Conservation (phyloP, 2,797 vertebrate genomes). For the Podarcis siculus region DNA sequence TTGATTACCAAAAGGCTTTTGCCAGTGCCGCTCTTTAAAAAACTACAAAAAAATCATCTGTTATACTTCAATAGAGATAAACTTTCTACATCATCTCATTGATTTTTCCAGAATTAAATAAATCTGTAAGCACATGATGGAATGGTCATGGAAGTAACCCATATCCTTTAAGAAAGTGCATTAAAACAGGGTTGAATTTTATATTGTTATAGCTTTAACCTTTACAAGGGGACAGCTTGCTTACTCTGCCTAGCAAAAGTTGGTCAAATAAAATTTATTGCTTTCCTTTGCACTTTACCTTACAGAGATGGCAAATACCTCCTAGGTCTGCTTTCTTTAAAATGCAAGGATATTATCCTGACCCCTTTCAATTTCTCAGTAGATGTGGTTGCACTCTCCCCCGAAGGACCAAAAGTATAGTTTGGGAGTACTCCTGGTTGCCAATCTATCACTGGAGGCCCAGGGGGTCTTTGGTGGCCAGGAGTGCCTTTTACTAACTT, state of each 20-base stretch:
- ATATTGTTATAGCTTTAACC: constrained; percentile 9
- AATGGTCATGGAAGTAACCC: neutral
- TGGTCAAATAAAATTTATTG: neutral
- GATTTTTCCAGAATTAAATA: constrained; percentile 11
- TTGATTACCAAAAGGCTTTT: constrained; percentile 3
- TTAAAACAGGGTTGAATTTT: constrained; percentile 12
- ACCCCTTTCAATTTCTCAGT: neutral
- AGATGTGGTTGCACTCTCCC: neutral
- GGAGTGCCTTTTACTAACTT: too few species aligned
- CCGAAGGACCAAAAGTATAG: too few species aligned
- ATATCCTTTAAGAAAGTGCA: constrained; percentile 4
- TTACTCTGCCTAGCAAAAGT: constrained; percentile 9
- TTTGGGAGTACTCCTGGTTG: too few species aligned
- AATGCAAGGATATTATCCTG: neutral
- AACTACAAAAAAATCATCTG: neutral
- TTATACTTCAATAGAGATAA: neutral
- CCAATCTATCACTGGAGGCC: too few species aligned
- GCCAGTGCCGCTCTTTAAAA: neutral
- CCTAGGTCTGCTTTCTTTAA: neutral
- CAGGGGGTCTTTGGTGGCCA: too few species aligned
- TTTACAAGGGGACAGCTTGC: constrained; percentile 11
- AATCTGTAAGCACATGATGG: neutral
- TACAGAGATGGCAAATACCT: constrained; percentile 10
- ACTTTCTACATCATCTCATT: constrained; percentile 12
- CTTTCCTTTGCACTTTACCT: constrained; percentile 8